phyloP scores from a whole-genome alignment of 2,888 invertebrate genomes.

The Agrotis ipsilon region DNA sequence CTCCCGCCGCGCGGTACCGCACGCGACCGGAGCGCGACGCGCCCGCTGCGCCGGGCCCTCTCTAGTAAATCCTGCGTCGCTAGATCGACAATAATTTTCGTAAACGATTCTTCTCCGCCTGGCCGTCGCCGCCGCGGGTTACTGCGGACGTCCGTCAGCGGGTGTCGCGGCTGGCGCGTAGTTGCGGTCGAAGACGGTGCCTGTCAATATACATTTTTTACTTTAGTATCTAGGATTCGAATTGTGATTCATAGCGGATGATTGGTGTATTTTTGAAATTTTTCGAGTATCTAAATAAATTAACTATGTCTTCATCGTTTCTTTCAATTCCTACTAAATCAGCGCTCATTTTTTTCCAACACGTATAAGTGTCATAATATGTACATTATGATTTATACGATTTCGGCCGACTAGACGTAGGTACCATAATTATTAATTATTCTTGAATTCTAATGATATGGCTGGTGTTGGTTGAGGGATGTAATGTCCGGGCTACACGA shows the following conservation, averaged over 20 bases:
- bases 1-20: constrained; percentile 74
- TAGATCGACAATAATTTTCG: constrained; percentile 85
- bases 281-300: constrained; percentile 74
- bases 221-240: constrained; percentile 72
- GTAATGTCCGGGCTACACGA: too few relatives aligned
- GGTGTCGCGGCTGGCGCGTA: constrained; percentile 17
- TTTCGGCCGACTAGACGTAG: too few relatives aligned
- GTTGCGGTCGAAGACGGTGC: constrained; percentile 40
- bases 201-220: constrained; percentile 69
- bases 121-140: constrained; percentile 24
- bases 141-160: not conserved
- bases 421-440: too few relatives aligned
- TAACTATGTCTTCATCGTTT: constrained; percentile 68
- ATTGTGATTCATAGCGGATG: constrained; percentile 77
- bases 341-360: too few relatives aligned
- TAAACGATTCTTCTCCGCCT: constrained; percentile 66
- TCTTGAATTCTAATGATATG: too few relatives aligned
- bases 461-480: too few relatives aligned
- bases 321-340: constrained; percentile 11
- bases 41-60: constrained; percentile 47
- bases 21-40: constrained; percentile 69
- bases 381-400: too few relatives aligned
- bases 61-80: constrained; percentile 50
- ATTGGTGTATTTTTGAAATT: constrained; percentile 82
- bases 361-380: too few relatives aligned